phyloP scores from a whole-genome alignment of 1,140 invertebrate genomes.

The Bombus waltoni region DNA sequence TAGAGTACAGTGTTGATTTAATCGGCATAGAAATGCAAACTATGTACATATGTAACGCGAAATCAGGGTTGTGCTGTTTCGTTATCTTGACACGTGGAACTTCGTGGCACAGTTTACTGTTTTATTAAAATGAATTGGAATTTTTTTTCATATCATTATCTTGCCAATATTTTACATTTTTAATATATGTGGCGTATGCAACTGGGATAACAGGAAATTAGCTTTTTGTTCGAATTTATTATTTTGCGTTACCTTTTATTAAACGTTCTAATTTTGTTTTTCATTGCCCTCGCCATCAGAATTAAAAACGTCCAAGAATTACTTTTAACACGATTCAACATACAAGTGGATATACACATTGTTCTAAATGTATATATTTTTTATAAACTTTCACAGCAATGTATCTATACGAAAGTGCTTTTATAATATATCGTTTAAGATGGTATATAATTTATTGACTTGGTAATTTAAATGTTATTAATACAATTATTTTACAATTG shows the following conservation, averaged over 20 bases:
- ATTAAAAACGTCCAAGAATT: too few species aligned
- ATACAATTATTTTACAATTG: neutral
- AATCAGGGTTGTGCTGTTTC: slow-evolving; percentile 22
- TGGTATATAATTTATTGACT: neutral
- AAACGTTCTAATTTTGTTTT: neutral
- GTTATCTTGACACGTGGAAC: slow-evolving; percentile 17
- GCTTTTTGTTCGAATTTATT: neutral
- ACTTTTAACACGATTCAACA: too few species aligned
- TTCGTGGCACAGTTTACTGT: neutral
- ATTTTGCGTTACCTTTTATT: neutral
- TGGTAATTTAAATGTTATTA: neutral
- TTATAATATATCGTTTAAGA: neutral
- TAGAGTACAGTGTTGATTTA: neutral
- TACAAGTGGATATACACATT: too few species aligned
- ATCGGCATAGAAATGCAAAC: slow-evolving; percentile 6
- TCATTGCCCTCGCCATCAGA: too few species aligned
- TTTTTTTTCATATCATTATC: neutral
- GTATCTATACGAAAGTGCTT: neutral
- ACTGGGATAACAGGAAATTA: neutral
- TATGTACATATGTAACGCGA: slow-evolving; percentile 6
- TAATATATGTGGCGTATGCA: neutral
- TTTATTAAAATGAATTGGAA: slow-evolving; percentile 3
- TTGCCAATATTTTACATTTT: neutral
- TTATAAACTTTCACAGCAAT: neutral
- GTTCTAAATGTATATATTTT: too few species aligned